A percentile compares a stretch with the other conserved stretches of the same genome.
These are phyloP conservation scores for Cephalophus harveyi DNA, from an alignment of 2,113 vertebrate species.

Conservation along the genomic window DNA sequence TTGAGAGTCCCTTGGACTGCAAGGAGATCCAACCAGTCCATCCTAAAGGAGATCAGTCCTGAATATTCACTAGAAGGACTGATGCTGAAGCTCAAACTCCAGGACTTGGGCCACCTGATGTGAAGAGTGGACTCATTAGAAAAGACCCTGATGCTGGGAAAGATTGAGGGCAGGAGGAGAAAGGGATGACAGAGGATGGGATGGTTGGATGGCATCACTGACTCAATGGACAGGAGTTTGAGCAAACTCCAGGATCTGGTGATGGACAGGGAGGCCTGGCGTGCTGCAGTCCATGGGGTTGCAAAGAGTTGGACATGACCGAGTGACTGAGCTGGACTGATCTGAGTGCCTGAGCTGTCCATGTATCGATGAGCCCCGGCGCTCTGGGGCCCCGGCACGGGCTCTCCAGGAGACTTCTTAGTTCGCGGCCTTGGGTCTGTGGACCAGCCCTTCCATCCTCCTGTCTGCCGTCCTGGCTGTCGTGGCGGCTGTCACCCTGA, in stretches of 20 bases:
- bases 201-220: neutral
- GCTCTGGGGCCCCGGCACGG: neutral
- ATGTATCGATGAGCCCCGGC: neutral
- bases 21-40: neutral
- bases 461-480: neutral
- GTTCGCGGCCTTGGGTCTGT: neutral
- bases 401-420: neutral
- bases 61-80: neutral
- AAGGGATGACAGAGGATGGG: neutral
- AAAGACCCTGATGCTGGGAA: neutral
- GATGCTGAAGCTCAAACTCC: neutral
- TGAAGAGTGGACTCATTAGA: neutral
- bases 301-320: neutral
- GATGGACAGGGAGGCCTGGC: neutral
- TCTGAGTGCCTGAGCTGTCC: neutral
- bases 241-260: neutral
- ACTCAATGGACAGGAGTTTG: neutral
- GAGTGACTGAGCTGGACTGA: neutral
- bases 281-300: neutral
- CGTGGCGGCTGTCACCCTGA: neutral
- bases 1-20: neutral
- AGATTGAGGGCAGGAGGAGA: neutral
- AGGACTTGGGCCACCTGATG: neutral
- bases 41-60: neutral
- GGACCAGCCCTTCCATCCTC: neutral